Percentiles rank a stretch among this genome's conserved stretches.
Conservation (phyloP, 1,140 invertebrate species). For the Listronotus bonariensis region DNA sequence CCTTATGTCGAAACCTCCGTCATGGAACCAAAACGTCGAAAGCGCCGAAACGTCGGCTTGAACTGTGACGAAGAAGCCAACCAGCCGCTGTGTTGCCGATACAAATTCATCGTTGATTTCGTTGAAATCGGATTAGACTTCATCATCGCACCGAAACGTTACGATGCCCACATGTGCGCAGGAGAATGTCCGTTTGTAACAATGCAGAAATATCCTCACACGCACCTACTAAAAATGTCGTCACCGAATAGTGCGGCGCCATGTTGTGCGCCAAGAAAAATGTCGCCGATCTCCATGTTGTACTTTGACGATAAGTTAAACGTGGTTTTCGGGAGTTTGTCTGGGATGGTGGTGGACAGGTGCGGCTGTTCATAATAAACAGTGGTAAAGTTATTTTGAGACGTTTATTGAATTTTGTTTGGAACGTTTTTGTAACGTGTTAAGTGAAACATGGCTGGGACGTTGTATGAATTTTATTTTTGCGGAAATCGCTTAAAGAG, state of each 20-base stretch:
- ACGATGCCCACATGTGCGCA: conserved; percentile 95
- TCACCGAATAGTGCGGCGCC: conserved; percentile 73
- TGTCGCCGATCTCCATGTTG: conserved; percentile 89
- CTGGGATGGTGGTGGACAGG: conserved; percentile 91
- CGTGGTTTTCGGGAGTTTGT: conserved; percentile 85
- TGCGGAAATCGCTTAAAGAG: too few species aligned
- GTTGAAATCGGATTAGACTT: conserved; percentile 97
- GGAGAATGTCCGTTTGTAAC: conserved; percentile 93
- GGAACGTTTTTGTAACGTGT: too few species aligned
- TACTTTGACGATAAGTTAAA: conserved; percentile 89
- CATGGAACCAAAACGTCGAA: conserved; percentile 65
- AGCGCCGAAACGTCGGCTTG: conserved; percentile 76
- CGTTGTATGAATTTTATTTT: too few species aligned
- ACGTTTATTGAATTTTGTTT: conserved; percentile 3
- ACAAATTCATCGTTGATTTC: conserved; percentile 93
- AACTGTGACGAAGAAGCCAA: conserved; percentile 78
- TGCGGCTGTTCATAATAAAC: conserved; percentile 83
- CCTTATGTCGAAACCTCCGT: conserved; percentile 81
- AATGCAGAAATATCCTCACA: conserved; percentile 89
- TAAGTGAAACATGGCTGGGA: too few species aligned
- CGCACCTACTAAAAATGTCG: conserved; percentile 85
- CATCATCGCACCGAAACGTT: conserved; percentile 95
- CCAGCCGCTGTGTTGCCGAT: conserved; percentile 85
- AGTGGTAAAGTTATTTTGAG: conserved; percentile 1
- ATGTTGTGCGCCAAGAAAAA: conserved; percentile 87